These are phyloP conservation scores for Poeciliopsis paucimaculata DNA, from an alignment of 2,797 vertebrate species.

Conservation along the genomic window DNA sequence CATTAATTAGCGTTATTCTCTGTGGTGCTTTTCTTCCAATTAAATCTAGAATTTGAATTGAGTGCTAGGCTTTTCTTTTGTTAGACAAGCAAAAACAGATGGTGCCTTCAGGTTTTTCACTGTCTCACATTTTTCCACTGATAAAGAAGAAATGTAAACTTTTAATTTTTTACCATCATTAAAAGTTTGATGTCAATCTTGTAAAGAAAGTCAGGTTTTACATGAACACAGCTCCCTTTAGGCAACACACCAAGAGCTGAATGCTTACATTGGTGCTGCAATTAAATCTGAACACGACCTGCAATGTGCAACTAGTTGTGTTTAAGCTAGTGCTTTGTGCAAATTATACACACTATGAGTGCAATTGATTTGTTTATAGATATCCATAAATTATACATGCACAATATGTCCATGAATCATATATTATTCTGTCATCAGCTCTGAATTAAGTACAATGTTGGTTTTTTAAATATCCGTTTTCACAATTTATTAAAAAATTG, in stretches of 20 bases:
- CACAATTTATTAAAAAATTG: background rate
- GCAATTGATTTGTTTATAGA: background rate
- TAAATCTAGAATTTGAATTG: background rate
- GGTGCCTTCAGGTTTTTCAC: background rate
- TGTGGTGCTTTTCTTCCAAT: background rate
- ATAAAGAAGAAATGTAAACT: background rate
- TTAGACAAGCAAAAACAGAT: background rate
- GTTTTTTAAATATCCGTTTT: background rate
- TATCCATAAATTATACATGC: background rate
- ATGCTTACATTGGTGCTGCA: background rate
- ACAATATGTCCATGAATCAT: background rate
- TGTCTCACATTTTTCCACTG: background rate
- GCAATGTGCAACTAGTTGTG: background rate
- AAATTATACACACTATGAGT: background rate
- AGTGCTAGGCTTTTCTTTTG: background rate
- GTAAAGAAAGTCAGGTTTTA: background rate
- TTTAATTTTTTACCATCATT: background rate
- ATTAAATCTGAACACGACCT: background rate
- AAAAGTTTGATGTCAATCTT: background rate
- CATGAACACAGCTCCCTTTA: background rate
- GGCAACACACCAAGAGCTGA: background rate
- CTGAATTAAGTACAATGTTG: background rate
- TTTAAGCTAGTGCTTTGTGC: background rate
- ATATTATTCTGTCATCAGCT: background rate
- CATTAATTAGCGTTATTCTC: background rate